Conservation (phyloP, 2,113 vertebrate species). For the Galemys pyrenaicus region DNA sequence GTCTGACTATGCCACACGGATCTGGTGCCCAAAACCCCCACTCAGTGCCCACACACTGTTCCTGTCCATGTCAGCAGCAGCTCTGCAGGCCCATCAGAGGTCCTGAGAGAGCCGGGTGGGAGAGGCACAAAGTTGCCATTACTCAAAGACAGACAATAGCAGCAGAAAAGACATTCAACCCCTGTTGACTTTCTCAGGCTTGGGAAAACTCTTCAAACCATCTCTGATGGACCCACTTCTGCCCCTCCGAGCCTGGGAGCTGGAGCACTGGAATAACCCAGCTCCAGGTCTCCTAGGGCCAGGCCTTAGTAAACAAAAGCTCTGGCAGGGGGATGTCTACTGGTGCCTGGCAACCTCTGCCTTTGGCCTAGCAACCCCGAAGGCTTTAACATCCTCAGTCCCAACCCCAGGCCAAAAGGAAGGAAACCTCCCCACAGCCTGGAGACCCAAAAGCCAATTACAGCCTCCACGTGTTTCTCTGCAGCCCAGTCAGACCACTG, state of each 20-base stretch:
- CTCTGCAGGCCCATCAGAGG: not conserved
- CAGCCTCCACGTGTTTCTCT: not conserved
- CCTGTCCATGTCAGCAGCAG: not conserved
- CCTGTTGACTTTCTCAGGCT: not conserved
- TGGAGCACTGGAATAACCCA: not conserved
- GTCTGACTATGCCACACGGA: not conserved
- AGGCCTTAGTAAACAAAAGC: constrained; percentile 47
- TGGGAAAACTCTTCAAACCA: not conserved
- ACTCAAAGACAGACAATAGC: not conserved
- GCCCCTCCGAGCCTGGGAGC: not conserved
- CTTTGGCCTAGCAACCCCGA: constrained; percentile 35
- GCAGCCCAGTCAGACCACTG: not conserved
- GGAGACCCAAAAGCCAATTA: constrained; percentile 39
- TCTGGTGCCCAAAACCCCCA: not conserved
- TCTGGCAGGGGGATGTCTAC: not conserved
- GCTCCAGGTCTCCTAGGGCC: not conserved
- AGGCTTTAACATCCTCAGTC: constrained; percentile 1
- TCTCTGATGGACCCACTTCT: not conserved
- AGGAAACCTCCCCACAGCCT: not conserved
- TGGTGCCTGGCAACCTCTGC: constrained; percentile 57
- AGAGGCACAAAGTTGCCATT: not conserved
- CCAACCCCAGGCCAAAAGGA: not conserved
- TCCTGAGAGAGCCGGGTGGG: not conserved
- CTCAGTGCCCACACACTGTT: not conserved
- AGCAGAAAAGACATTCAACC: not conserved